A percentile compares a stretch with the other conserved stretches of the same genome.
phyloP scores from a whole-genome alignment of 2,113 vertebrate species.

The Pelecanoides urinatrix region DNA sequence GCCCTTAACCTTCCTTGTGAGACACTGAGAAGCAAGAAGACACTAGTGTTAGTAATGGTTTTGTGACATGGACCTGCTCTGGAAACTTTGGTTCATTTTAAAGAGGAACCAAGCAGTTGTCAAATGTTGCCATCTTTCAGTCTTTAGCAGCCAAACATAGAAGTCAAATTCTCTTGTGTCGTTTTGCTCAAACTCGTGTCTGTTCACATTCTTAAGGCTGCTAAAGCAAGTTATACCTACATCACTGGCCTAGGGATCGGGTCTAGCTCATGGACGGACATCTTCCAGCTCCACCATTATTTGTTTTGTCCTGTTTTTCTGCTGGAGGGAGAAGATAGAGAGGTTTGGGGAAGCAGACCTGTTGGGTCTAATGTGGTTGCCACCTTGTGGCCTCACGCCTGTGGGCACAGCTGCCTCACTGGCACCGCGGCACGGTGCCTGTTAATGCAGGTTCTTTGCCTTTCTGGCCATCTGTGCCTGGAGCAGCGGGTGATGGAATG shows the following conservation, averaged over 20 bases:
- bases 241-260: background rate
- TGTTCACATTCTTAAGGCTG: background rate
- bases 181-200: background rate
- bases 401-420: background rate
- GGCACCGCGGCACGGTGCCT: background rate
- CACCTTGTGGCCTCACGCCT: background rate
- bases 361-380: background rate
- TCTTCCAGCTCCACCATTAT: background rate
- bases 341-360: background rate
- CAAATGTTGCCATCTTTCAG: background rate
- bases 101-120: background rate
- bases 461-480: background rate
- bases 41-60: background rate
- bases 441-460: background rate
- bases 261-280: background rate
- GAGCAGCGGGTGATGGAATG: background rate
- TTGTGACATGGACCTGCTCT: background rate
- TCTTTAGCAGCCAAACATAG: background rate
- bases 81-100: background rate
- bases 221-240: background rate
- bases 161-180: background rate
- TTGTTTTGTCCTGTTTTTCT: background rate
- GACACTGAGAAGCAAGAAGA: background rate
- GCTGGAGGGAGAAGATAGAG: background rate
- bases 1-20: background rate